Base-by-base conservation (phyloP, 1,140 invertebrate genomes). In the Ctenoplectra terminalis region DNA sequence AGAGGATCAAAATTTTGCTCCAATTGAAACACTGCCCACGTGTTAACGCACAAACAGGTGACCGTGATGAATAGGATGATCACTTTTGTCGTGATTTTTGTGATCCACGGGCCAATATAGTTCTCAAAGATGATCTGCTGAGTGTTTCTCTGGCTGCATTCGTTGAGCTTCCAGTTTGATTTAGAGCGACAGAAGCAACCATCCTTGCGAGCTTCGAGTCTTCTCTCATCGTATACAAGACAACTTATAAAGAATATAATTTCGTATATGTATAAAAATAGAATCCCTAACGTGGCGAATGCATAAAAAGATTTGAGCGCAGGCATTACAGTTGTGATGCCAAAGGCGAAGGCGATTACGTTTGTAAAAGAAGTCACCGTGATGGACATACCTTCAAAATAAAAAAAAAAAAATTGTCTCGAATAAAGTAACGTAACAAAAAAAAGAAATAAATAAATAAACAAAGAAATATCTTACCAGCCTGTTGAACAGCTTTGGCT, bases 291-390 rank as follows among this genome's bases (percentile, higher is more conserved):
- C 1, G 94, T 92, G 7, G 94, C 93, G 70, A 95, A 95, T 52
- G 94, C 90, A 74, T 94, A 95, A 80, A 95, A 95, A 0, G 94
- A 95, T 40, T 90, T 90, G 0, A 95, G 88, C 26, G 94, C 94
- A 4, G 94, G 94, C 91, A 95, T 93, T 13, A 94, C 92, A 2
- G 94, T 95, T 20, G 93, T 94, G 29, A 96, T 94, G 20, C 96
- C 96, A 70, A 96, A 95, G 34, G 94, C 94, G 88, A 96, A 96
- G 6, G 96, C 96, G 13, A 95, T 93, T 75, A 96, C 93, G 89
- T 96, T 96, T 2, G 96, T 96, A n/a, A 96, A 87, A 6, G 96
- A 96, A 2, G 96, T 96, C 9, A 96, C 95, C 0, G 96, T 96
- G 71, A 96, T 95, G 15, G 96, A 96, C 17, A 96, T 95, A 50